Conservation (phyloP, 2,797 vertebrate genomes). For the Eptatretus atami region DNA sequence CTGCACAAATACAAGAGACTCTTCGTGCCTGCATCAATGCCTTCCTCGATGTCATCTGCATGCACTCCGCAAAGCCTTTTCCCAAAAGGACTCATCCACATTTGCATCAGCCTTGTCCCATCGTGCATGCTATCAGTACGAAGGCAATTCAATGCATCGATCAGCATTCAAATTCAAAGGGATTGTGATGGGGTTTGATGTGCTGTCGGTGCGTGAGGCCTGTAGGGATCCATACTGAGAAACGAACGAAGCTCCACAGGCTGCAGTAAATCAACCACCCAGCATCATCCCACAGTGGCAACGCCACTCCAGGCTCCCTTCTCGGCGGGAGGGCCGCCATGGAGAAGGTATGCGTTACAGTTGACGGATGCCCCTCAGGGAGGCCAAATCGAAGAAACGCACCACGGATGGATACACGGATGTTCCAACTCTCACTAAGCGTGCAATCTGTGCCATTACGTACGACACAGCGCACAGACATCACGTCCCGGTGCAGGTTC, state of each 20-base stretch:
- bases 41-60: neutral
- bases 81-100: neutral
- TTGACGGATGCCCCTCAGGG: neutral
- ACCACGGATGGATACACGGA: neutral
- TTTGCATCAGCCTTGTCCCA: neutral
- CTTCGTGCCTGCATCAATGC: neutral
- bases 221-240: neutral
- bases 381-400: neutral
- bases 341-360: neutral
- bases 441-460: neutral
- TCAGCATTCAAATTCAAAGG: neutral
- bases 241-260: neutral
- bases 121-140: neutral
- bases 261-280: neutral
- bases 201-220: neutral
- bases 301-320: neutral
- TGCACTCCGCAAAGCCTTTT: neutral
- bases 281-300: neutral
- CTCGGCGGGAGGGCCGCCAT: neutral
- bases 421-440: neutral
- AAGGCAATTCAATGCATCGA: neutral
- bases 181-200: neutral
- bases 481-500: neutral
- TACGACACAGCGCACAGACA: neutral
- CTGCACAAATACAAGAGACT: neutral